Evolutionary conservation across 2,888 invertebrate genomes (phyloP), one percentile per base, ranked within the genome.

Genomic region (Ichneumoninae sp.): DNA sequence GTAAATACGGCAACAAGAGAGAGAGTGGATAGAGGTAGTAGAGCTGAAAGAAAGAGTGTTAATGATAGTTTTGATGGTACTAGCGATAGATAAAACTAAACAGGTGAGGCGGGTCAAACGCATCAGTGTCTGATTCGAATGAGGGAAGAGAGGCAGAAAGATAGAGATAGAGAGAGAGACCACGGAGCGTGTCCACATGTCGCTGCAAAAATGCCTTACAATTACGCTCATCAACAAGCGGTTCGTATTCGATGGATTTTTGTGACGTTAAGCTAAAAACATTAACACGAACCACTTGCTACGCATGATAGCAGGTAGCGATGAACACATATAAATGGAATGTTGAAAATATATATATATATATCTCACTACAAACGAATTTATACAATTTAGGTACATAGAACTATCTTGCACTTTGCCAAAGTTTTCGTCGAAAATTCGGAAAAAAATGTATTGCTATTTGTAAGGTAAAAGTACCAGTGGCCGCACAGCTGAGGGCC

Each of bases 161-260:
- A 75, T 33, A 65, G 44, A 75, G 44, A 80, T 57, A 82, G 63
- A 85, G 54, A 82, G 50, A 78, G 60, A 79, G 44, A 81, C 80
- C 83, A 79, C 77, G 75, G 68, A 78, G 85, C 82, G 77, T 81
- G 73, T 87, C 83, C 85, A 84, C 68, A 79, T 88, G 79, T 87
- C 87, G 89, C 90, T 90, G 90, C 84, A 89, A 91, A 85, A 89
- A 90, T 83, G 88, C 87, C 81, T 88, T 80, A 40, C 68, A 54
- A 87, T 89, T 86, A 88, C 77, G 84, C 74, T 81, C 26, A 30
- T 50, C 0, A n/a, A 78, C 84, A 57, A 82, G 66, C n/a, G 66
- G 44, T 81, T 82, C 82, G 22, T 33, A 79, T 75, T 70, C 44
- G 13, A 60, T 33, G 8, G 13, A 40, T 40, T 10, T 57, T 52